Percentiles rank a stretch among this genome's conserved stretches.
phyloP scores from a whole-genome alignment of 64 coral and sea anemone genomes.

The Pocillopora verrucosa region DNA sequence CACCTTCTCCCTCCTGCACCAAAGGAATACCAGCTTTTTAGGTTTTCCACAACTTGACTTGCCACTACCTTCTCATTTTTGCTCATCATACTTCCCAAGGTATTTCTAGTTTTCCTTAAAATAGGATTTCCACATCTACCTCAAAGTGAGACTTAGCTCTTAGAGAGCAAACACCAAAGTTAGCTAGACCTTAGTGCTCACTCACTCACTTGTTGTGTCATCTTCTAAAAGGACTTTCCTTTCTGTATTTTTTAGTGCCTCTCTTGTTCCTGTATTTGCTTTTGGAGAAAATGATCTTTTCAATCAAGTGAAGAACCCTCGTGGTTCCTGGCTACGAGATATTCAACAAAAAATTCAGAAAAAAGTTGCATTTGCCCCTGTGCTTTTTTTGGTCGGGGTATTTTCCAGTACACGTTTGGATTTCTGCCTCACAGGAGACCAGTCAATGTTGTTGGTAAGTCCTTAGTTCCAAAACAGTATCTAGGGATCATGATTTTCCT shows the following conservation, averaged over 20 bases:
- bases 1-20: too few species aligned
- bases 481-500: too few species aligned
- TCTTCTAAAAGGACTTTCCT: background rate
- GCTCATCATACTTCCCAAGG: too few species aligned
- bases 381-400: constrained; percentile 86
- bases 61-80: too few species aligned
- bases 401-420: constrained; percentile 98
- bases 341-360: constrained; percentile 95
- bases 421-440: constrained; percentile 83
- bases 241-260: constrained; percentile 49
- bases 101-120: too few species aligned
- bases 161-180: too few species aligned
- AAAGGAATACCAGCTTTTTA: too few species aligned
- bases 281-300: constrained; percentile 99
- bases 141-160: too few species aligned
- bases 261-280: constrained; percentile 89
- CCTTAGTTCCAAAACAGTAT: background rate
- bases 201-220: too few species aligned
- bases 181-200: too few species aligned
- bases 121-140: too few species aligned
- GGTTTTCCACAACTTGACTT: too few species aligned
- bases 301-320: constrained; percentile 90
- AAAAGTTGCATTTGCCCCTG: constrained; percentile 82
- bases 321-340: constrained; percentile 83
- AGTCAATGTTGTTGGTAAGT: constrained; percentile 91